Evolutionary conservation across 1,140 invertebrate species (phyloP).

Genomic region (Drosophila sechellia): DNA sequence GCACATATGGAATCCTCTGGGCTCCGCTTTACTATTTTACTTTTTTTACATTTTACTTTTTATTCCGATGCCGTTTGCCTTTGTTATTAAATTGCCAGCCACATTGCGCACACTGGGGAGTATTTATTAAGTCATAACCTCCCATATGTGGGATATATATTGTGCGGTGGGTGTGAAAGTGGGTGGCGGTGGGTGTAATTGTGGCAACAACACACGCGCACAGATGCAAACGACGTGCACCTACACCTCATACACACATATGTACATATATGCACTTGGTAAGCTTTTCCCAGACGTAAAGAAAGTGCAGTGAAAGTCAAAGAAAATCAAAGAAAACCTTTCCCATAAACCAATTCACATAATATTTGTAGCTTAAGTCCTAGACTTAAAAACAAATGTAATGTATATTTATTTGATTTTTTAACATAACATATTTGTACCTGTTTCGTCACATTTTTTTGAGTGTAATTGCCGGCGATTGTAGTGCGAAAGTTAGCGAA

Average conservation of each 20-base stretch:
- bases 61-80: conserved; percentile 60
- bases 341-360: too few species aligned
- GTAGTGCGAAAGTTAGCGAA: conserved; percentile 54
- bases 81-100: conserved; percentile 81
- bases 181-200: neutral
- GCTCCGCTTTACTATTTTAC: neutral
- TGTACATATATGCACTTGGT: neutral
- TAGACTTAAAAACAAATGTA: too few species aligned
- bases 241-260: conserved; percentile 13
- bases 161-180: neutral
- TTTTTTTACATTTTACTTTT: conserved; percentile 2
- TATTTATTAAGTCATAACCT: conserved; percentile 80
- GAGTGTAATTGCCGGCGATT: conserved; percentile 7
- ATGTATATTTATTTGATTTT: too few species aligned
- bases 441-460: too few species aligned
- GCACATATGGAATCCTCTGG: neutral
- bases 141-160: conserved; percentile 6
- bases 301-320: conserved; percentile 16
- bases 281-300: conserved; percentile 13
- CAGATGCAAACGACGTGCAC: conserved; percentile 52
- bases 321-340: neutral
- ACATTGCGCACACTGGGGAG: conserved; percentile 71
- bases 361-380: neutral
- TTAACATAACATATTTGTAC: too few species aligned
- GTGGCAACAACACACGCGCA: conserved; percentile 10